Evolutionary conservation across 2,797 vertebrate species (phyloP), one percentile per base, ranked within the genome.

Genomic region (Cheirogaleus major): DNA sequence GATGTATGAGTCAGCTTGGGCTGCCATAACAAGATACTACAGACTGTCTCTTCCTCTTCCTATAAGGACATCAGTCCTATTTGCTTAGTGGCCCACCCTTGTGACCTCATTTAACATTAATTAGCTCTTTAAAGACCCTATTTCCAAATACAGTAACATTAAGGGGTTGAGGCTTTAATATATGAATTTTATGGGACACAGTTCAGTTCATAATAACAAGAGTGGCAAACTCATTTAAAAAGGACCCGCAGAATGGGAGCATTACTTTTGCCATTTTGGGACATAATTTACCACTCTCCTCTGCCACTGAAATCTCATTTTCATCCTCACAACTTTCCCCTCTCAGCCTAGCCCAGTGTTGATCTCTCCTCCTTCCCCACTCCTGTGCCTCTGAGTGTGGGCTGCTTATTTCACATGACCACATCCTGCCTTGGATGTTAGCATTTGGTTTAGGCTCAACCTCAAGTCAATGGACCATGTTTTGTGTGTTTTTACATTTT

Each of bases 371-470:
- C 45, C 5, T 35, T 65, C n/a, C 32, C 20, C 32, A 30, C 73
- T 83, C 18, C 65, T 48, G 15, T 20, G 38, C 65, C 38, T 69
- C 43, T 91, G 65, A 89, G 57, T 25, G 8, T 2, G 57, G 48
- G 35, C 67, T 81, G 22, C 85, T 84, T 83, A 67, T 35, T 57
- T 57, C n/a, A 50, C 48, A 73, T 3, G 27, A 69, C 57, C 81
- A 79, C 45, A 91, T 76, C 91, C 91, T 92, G n/a, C 59, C 80
- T 41, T 50, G 32, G 59, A 45, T 17, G 20, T 59, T 65, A 96
- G 69, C 45, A 23, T 94, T 81, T 76, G 45, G 52, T 83, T 82
- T 86, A 89, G 22, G 55, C 35, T 92, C 91, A 63, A 84, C 65
- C 59, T 69, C 81, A 76, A 91, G 35, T 32, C 25, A 85, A 4